A percentile compares a stretch with the other conserved stretches of the same genome.
Evolutionary conservation across 1,140 invertebrate species (phyloP).

Genomic region (Ganaspis sp.): DNA sequence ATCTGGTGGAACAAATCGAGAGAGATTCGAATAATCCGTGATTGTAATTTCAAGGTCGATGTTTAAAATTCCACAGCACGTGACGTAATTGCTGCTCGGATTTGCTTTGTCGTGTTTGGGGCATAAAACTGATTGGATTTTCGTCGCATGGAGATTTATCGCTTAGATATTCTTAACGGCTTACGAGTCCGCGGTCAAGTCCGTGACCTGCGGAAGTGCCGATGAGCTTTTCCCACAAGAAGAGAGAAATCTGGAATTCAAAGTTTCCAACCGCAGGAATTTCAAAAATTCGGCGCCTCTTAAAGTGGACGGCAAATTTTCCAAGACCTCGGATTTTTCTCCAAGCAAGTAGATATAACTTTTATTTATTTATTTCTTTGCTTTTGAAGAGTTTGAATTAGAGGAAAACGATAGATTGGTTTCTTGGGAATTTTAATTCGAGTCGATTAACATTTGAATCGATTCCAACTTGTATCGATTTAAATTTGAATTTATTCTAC

Average conservation of each 20-base stretch:
- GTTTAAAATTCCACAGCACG: neutral
- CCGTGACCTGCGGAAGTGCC: neutral
- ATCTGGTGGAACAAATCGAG: neutral
- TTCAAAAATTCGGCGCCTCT: no score
- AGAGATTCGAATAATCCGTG: neutral
- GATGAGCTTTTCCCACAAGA: neutral
- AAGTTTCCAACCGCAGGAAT: neutral
- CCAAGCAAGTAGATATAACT: no score
- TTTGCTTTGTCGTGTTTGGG: neutral
- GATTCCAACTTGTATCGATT: no score
- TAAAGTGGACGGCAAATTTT: no score
- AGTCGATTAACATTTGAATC: no score
- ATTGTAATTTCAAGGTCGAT: neutral
- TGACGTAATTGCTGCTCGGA: neutral
- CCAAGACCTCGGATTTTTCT: no score
- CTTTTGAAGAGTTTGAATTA: no score
- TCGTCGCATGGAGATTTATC: neutral
- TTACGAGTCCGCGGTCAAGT: neutral
- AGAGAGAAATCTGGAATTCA: neutral
- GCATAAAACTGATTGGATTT: conserved; percentile 10
- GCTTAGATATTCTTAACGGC: neutral
- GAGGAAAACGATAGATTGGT: no score
- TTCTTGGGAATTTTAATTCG: no score
- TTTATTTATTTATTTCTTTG: no score
- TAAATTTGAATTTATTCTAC: no score